Evolutionary conservation across 2,888 invertebrate genomes (phyloP).

Genomic region (Callimorpha dominula): DNA sequence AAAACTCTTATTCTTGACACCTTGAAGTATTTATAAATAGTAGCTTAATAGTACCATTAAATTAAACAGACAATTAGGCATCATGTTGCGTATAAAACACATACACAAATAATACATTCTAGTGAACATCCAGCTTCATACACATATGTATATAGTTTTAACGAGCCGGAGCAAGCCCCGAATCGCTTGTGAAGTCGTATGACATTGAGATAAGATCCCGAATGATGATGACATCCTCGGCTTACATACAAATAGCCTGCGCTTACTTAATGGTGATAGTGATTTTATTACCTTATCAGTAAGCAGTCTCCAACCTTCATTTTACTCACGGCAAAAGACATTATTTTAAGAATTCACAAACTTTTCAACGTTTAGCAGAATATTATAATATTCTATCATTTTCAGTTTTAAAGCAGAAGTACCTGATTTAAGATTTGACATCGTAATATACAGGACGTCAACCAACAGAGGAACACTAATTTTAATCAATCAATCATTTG

Average conservation of each 20-base stretch:
- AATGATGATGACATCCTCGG: slow-evolving; percentile 41
- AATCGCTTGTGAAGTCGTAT: slow-evolving; percentile 45
- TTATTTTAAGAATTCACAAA: neutral
- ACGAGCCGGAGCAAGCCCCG: slow-evolving; percentile 35
- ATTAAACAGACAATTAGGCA: too few species aligned
- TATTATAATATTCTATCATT: neutral
- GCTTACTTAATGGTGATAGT: slow-evolving; percentile 26
- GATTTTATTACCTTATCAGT: neutral
- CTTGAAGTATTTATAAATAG: too few species aligned
- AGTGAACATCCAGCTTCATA: too few species aligned
- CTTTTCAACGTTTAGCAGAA: neutral
- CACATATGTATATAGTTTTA: slow-evolving; percentile 20
- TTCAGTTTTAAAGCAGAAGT: too few species aligned
- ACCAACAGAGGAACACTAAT: too few species aligned
- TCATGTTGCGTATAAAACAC: too few species aligned
- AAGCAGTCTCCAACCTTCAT: neutral
- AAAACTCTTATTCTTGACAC: too few species aligned
- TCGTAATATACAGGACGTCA: too few species aligned
- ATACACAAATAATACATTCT: too few species aligned
- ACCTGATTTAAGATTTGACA: too few species aligned
- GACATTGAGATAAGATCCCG: slow-evolving; percentile 41
- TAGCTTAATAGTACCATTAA: too few species aligned
- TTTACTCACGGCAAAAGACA: neutral
- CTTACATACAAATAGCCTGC: slow-evolving; percentile 45
- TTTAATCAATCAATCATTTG: too few species aligned